A percentile compares a stretch with the other conserved stretches of the same genome.
Conservation (phyloP, 2,113 vertebrate species). For the Gorsachius goisagi region DNA sequence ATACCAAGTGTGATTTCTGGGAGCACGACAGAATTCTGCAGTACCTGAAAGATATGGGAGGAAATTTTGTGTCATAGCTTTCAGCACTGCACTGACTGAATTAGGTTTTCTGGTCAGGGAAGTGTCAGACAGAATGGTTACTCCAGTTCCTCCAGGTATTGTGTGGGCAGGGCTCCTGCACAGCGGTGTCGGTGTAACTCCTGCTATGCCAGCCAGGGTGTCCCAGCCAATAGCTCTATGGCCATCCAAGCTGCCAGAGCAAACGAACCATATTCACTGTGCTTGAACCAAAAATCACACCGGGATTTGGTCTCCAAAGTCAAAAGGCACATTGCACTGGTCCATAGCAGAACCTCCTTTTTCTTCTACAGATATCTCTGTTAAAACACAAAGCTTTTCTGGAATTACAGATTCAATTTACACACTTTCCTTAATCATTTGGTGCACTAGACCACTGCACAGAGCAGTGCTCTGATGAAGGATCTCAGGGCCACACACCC, state of each 20-base stretch:
- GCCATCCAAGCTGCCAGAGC: not conserved
- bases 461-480: not conserved
- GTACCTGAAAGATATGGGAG: not conserved
- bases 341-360: not conserved
- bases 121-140: not conserved
- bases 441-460: not conserved
- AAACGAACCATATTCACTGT: not conserved
- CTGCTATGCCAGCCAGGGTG: not conserved
- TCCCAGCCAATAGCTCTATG: not conserved
- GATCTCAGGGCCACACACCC: not conserved
- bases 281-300: not conserved
- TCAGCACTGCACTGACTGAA: not conserved
- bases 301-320: not conserved
- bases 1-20: not conserved
- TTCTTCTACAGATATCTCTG: not conserved
- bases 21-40: not conserved
- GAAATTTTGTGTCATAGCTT: not conserved
- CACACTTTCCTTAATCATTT: not conserved
- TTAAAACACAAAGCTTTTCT: not conserved
- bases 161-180: not conserved
- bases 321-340: not conserved
- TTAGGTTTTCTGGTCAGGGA: not conserved
- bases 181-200: not conserved
- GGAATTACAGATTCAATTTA: not conserved
- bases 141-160: not conserved